A percentile compares a stretch with the other conserved stretches of the same genome.
phyloP scores from a whole-genome alignment of 2,797 vertebrate species.

The Catharus ustulatus region DNA sequence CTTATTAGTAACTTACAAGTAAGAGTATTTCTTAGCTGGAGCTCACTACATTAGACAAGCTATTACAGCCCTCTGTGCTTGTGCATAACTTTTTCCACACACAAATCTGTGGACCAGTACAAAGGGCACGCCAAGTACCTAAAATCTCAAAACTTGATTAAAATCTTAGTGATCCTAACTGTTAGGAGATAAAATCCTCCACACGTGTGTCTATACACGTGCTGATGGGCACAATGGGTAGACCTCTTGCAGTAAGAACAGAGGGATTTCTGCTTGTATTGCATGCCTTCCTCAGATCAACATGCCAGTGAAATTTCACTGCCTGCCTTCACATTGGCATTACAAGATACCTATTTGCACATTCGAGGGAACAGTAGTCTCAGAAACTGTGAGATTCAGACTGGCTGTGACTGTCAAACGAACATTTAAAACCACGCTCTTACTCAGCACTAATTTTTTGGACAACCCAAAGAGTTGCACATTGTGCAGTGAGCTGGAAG shows the following conservation, averaged over 20 bases:
- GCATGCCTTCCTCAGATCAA: not conserved
- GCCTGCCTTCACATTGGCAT: not conserved
- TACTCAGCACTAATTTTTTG: not conserved
- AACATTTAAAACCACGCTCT: not conserved
- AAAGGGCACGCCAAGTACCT: not conserved
- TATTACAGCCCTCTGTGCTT: not conserved
- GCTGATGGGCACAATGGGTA: not conserved
- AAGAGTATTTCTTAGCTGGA: not conserved
- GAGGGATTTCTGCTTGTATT: not conserved
- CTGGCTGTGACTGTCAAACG: not conserved
- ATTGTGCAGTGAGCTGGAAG: not conserved
- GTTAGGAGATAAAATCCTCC: not conserved
- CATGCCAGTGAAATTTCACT: not conserved
- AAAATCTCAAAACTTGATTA: not conserved
- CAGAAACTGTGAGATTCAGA: not conserved
- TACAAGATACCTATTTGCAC: not conserved
- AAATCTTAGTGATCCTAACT: not conserved
- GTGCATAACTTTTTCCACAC: not conserved
- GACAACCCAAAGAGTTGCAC: not conserved
- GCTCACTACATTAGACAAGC: not conserved
- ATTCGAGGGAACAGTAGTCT: accelerated
- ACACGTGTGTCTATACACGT: accelerated
- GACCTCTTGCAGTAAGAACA: not conserved
- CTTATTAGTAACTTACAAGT: not conserved
- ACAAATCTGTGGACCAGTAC: accelerated